phyloP scores from a whole-genome alignment of 2,888 invertebrate species.

The Drosophila testacea region DNA sequence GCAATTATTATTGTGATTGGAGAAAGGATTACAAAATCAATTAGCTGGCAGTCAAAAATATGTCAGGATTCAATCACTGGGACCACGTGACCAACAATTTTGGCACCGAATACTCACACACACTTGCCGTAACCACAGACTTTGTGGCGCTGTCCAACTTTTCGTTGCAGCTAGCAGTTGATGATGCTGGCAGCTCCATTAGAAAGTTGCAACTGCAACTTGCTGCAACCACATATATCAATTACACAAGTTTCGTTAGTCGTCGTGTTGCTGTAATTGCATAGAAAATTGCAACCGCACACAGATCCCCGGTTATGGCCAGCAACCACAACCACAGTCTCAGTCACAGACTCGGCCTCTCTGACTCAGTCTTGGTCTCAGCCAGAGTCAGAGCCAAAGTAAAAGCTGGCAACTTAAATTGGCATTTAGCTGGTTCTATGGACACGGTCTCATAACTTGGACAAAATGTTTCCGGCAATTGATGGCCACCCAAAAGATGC shows the following conservation, averaged over 20 bases:
- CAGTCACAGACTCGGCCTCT: no score
- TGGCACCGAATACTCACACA: conserved; percentile 17
- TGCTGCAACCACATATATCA: conserved; percentile 68
- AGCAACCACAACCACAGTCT: conserved; percentile 8
- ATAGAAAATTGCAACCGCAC: conserved; percentile 60
- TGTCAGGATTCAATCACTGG: conserved; percentile 43
- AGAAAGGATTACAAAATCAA: conserved; percentile 46
- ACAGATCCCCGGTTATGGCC: conserved; percentile 6
- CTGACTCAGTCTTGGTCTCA: not conserved
- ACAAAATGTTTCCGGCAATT: conserved; percentile 56
- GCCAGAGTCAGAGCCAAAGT: not conserved
- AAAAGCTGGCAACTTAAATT: conserved; percentile 44
- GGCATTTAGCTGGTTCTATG: conserved; percentile 54
- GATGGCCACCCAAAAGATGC: conserved; percentile 26
- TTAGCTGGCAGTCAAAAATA: conserved; percentile 51
- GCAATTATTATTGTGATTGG: conserved; percentile 9
- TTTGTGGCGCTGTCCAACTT: conserved; percentile 54
- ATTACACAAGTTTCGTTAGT: conserved; percentile 69
- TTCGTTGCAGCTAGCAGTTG: conserved; percentile 8
- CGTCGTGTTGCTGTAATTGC: conserved; percentile 58
- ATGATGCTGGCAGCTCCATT: conserved; percentile 52
- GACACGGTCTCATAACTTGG: conserved; percentile 60
- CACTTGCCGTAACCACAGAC: conserved; percentile 53
- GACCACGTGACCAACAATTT: conserved; percentile 24
- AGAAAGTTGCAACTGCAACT: conserved; percentile 62